A percentile compares a stretch with the other conserved stretches of the same genome.
Evolutionary conservation across 2,797 vertebrate species (phyloP).

Genomic region (Argyrosomus regius): DNA sequence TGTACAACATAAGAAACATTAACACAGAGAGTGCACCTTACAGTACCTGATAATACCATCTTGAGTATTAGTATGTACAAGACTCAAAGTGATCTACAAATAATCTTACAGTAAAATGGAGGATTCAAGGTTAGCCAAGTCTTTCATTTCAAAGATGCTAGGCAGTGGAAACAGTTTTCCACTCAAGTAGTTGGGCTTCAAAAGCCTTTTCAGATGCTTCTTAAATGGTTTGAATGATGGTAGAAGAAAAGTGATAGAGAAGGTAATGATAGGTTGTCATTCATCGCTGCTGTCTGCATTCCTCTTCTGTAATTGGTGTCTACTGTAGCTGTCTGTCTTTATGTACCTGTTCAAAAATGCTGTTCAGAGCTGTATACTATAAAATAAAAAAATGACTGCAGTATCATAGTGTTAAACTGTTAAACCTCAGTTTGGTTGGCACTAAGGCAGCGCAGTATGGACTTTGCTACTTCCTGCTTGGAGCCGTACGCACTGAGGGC

Average conservation of each 20-base stretch:
- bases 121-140: background rate
- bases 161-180: conserved; percentile 8
- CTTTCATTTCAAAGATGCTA: conserved; percentile 15
- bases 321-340: background rate
- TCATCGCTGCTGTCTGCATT: conserved; percentile 15
- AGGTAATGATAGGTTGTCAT: conserved; percentile 48
- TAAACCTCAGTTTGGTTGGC: conserved; percentile 11
- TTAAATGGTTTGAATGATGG: conserved; percentile 10
- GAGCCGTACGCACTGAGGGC: conserved; percentile 4
- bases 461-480: background rate
- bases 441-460: background rate
- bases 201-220: conserved; percentile 22
- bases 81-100: conserved; percentile 3
- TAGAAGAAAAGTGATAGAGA: conserved; percentile 34
- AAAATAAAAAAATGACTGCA: background rate
- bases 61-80: background rate
- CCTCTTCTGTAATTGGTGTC: conserved; percentile 16
- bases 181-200: background rate
- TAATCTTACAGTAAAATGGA: background rate
- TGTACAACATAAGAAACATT: background rate
- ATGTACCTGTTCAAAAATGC: background rate
- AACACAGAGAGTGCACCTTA: background rate
- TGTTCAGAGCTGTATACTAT: background rate
- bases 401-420: background rate
- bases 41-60: background rate